Evolutionary conservation across 2,113 vertebrate genomes (phyloP).

Genomic region (Anolis sagrei): DNA sequence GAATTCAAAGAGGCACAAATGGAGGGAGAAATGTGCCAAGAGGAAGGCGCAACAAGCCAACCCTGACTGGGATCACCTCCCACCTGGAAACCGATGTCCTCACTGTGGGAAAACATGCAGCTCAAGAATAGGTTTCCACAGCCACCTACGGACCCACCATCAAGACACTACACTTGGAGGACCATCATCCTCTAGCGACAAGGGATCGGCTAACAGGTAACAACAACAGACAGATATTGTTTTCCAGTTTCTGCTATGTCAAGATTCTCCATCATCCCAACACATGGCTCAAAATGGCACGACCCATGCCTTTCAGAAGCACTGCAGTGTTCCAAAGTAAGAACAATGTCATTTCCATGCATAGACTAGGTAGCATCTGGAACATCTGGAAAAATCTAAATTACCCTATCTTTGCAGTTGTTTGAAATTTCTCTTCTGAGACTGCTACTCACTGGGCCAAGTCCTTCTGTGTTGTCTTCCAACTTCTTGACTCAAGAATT

Average conservation of each 20-base stretch:
- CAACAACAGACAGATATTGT: neutral
- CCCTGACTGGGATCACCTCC: too few species aligned
- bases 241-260: neutral
- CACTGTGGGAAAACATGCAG: too few species aligned
- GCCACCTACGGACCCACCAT: too few species aligned
- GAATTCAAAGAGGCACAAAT: too few species aligned
- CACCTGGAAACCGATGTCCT: too few species aligned
- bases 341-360: neutral
- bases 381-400: slow-evolving; percentile 11
- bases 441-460: neutral
- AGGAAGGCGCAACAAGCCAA: too few species aligned
- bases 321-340: neutral
- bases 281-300: neutral
- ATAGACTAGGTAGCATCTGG: neutral
- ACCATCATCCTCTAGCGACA: too few species aligned
- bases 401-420: neutral
- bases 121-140: too few species aligned
- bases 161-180: too few species aligned
- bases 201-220: too few species aligned
- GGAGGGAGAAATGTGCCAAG: too few species aligned
- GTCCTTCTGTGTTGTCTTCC: neutral
- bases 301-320: neutral
- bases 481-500: neutral
- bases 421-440: neutral
- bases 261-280: too few species aligned